Base-by-base conservation (phyloP, 2,888 invertebrate species). In the Graphium colonna region DNA sequence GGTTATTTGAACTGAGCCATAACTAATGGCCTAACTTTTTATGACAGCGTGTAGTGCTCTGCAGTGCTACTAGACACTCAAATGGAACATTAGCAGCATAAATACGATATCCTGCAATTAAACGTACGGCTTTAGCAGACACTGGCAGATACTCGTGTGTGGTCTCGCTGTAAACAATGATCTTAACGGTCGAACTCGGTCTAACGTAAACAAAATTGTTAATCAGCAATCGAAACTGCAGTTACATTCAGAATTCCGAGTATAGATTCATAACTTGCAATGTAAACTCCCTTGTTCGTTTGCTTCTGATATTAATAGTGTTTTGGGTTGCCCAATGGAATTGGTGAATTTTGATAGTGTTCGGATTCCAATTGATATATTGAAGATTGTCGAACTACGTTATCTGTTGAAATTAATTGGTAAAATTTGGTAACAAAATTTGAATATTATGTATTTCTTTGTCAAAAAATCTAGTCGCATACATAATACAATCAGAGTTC, bases 31-130 rank as follows among this genome's bases (percentile, higher is more conserved):
- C 21, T 21, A 21, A 21, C 21, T 52, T 39, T 21, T 21, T 21
- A 21, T 21, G 21, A 21, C 21, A 21, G n/a, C n/a, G 21, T 21
- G 21, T 3, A 21, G 21, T 21, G 21, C 21, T 21, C 5, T 5
- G 21, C 21, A 21, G 21, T 21, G 21, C 21, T 21, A 21, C 21
- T 21, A 21, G 13, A 36, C 52, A 62, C 70, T 75, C 36, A 76
- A 79, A 80, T 81, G 74, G 77, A 78, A 82, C 80, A 82, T 80
- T 76, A 71, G 69, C 68, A 68, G 70, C 69, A 75, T 77, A 76
- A 82, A 81, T 78, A 75, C 79, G 78, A 83, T 85, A 82, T 87
- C 86, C 84, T 83, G 86, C 84, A 81, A 82, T 85, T 73, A 83
- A 84, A 79, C 75, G 70, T 64, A 72, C 72, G 82, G 82, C 80